These are phyloP conservation scores for Sapajus apella DNA, from an alignment of 2,113 vertebrate genomes.

Conservation along the genomic window DNA sequence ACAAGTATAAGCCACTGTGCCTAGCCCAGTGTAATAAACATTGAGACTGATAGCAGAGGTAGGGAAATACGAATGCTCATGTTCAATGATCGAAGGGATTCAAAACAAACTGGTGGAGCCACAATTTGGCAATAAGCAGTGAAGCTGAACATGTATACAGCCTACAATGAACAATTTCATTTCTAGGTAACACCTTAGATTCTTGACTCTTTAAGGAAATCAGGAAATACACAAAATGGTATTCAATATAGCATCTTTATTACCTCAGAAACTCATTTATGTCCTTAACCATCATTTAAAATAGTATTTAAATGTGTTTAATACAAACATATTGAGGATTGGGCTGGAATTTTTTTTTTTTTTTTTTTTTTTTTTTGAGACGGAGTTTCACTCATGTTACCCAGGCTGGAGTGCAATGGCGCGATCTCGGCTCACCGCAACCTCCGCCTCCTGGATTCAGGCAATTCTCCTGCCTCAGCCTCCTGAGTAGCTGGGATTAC, in stretches of 20 bases:
- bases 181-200: background rate
- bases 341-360: too few species aligned
- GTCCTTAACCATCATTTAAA: background rate
- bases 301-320: background rate
- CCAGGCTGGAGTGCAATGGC: too few species aligned
- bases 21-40: background rate
- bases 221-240: background rate
- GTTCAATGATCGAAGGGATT: background rate
- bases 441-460: too few species aligned
- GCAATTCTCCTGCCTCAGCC: too few species aligned
- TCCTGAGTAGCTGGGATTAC: too few species aligned
- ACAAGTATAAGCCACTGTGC: too few species aligned
- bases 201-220: background rate
- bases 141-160: background rate
- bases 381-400: too few species aligned
- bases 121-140: background rate
- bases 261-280: background rate
- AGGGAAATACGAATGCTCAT: background rate
- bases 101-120: background rate
- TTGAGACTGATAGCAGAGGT: background rate
- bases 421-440: too few species aligned
- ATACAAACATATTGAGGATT: background rate
- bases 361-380: too few species aligned
- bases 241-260: slow-evolving; percentile 15
- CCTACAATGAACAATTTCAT: background rate